phyloP scores from a whole-genome alignment of 1,140 invertebrate genomes.

The Macrotrachela quadricornifera region DNA sequence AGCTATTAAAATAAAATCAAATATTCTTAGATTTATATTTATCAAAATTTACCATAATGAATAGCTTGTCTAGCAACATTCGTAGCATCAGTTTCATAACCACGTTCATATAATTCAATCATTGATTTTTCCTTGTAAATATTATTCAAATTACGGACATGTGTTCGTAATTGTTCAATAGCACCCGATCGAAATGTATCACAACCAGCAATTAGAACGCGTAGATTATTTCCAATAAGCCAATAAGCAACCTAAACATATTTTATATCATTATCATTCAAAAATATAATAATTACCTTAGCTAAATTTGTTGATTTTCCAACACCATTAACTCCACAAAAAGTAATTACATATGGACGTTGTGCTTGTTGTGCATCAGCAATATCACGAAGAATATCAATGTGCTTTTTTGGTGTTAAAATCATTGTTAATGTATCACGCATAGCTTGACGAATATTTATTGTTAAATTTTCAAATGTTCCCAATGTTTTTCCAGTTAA shows the following conservation, averaged over 20 bases:
- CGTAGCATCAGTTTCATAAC: constrained; percentile 91
- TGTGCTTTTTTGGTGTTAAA: constrained; percentile 69
- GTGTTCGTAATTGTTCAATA: constrained; percentile 89
- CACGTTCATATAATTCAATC: constrained; percentile 69
- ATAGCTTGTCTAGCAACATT: constrained; percentile 93
- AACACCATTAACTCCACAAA: constrained; percentile 98
- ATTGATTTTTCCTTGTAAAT: constrained; percentile 34
- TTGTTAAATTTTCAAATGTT: constrained; percentile 66
- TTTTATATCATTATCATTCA: too few relatives aligned
- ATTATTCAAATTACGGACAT: constrained; percentile 67
- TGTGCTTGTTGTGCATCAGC: constrained; percentile 56
- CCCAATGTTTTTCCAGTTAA: constrained; percentile 78
- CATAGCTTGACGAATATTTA: constrained; percentile 45
- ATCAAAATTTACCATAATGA: constrained; percentile 36
- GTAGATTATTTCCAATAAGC: constrained; percentile 88
- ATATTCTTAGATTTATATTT: not conserved
- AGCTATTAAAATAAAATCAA: constrained; percentile 20
- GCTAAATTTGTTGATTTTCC: constrained; percentile 98
- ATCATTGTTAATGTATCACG: constrained; percentile 53
- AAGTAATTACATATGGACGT: constrained; percentile 80
- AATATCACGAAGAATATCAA: constrained; percentile 89
- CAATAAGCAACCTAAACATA: constrained; percentile 97
- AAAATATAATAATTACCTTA: too few relatives aligned
- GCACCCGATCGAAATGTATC: constrained; percentile 97
- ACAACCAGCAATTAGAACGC: constrained; percentile 93